These are phyloP conservation scores for Trachurus trachurus DNA, from an alignment of 2,797 vertebrate species.

Conservation along the genomic window DNA sequence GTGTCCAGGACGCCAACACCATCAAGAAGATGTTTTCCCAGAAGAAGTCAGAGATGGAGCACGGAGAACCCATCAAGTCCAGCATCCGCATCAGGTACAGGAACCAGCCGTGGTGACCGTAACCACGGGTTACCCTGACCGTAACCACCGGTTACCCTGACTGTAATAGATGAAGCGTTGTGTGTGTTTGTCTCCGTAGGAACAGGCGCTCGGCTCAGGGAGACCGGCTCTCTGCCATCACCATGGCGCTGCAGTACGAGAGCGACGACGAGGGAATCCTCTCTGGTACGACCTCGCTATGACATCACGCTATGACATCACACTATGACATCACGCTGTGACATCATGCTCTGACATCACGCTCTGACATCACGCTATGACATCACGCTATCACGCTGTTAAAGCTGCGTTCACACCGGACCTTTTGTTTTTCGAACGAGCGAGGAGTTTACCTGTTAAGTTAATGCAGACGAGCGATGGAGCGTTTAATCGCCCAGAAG, in stretches of 20 bases:
- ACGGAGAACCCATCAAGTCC: conserved; percentile 94
- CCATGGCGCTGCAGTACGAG: conserved; percentile 97
- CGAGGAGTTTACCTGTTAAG: too few relatives aligned
- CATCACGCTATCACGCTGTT: too few relatives aligned
- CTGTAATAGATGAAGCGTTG: neutral
- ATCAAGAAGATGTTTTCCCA: conserved; percentile 98
- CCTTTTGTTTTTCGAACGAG: too few relatives aligned
- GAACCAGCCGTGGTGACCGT: neutral
- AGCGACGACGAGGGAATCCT: conserved; percentile 98
- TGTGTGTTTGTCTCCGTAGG: conserved; percentile 78
- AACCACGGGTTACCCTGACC: too few relatives aligned
- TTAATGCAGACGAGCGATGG: too few relatives aligned
- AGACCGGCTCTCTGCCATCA: conserved; percentile 96
- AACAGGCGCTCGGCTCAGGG: conserved; percentile 95
- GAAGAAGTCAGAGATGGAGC: conserved; percentile 96
- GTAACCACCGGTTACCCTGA: too few relatives aligned
- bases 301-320: neutral
- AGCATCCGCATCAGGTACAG: conserved; percentile 95
- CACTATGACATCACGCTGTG: too few relatives aligned
- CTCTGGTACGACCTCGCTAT: conserved; percentile 85
- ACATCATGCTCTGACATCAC: too few relatives aligned
- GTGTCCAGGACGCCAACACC: conserved; percentile 94
- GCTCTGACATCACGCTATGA: too few relatives aligned
- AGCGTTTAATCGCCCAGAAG: too few relatives aligned
- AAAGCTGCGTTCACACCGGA: too few relatives aligned